Conservation (phyloP, 2,797 vertebrate species). For the Channallabes apus region DNA sequence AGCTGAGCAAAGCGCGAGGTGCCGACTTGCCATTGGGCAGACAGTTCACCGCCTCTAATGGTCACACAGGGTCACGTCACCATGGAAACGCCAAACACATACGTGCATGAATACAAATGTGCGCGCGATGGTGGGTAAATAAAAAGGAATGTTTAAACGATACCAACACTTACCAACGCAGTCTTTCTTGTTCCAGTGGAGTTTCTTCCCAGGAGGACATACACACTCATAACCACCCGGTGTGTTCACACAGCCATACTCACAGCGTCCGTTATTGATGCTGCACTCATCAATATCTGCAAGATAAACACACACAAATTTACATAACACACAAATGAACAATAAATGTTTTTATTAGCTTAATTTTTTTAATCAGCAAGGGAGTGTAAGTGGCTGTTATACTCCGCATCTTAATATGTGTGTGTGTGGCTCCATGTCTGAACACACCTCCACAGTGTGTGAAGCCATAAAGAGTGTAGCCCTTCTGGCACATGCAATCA, state of each 20-base stretch:
- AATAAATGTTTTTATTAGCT: not conserved
- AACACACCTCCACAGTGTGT: constrained; percentile 93
- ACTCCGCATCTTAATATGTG: not conserved
- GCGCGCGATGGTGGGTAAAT: constrained; percentile 11
- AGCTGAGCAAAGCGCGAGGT: constrained; percentile 83
- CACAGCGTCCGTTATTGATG: constrained; percentile 89
- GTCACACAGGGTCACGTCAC: constrained; percentile 55
- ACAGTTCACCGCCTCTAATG: constrained; percentile 88
- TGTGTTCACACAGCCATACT: constrained; percentile 85
- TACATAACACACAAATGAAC: no score
- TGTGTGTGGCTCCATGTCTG: constrained; percentile 19
- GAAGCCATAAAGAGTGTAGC: constrained; percentile 89
- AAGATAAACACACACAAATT: constrained; percentile 45
- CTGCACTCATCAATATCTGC: constrained; percentile 97
- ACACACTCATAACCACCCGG: constrained; percentile 87
- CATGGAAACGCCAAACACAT: constrained; percentile 49
- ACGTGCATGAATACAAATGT: constrained; percentile 13
- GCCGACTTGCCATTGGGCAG: constrained; percentile 78
- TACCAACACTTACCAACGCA: constrained; percentile 82
- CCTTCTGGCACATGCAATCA: constrained; percentile 90
- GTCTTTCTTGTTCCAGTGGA: constrained; percentile 97
- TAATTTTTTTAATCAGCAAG: not conserved
- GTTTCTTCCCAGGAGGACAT: constrained; percentile 84
- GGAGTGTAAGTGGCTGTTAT: not conserved
- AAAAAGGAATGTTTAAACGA: constrained; percentile 6